Evolutionary conservation across 2,113 vertebrate species (phyloP), one percentile per base, ranked within the genome.

Genomic region (Anseranas semipalmata): DNA sequence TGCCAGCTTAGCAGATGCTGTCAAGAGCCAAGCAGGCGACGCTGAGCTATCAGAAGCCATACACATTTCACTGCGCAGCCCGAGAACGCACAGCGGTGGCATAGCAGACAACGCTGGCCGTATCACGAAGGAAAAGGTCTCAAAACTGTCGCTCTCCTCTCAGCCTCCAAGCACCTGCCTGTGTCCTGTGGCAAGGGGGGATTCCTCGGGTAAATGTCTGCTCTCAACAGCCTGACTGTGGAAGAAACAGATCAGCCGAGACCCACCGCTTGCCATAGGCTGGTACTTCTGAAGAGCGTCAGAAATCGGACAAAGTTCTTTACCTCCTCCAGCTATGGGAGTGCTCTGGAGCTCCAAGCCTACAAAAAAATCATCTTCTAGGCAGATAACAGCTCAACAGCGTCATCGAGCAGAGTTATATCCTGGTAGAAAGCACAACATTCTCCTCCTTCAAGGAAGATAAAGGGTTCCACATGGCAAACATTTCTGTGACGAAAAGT

Each of bases 51-150:
- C 59, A 74, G 32, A 77, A 92, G 24, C 12, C 32, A 41, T 2
- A 37, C 16, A 41, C 41, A 15, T 32, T 80, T 62, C n/a, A 62
- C 0, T 0, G 24, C 35, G 43, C 43, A 53, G 66, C 13, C 37
- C 52, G 22, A 67, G 56, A 35, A 60, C 5, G 11, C 53, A 56
- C 37, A 76, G 37, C 32, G n/a, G 50, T 2, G 9, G 32, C 41
- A 53, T 1, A 6, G 46, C 22, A 67, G 21, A 63, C 15, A 53
- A 5, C 27, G 80, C 8, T 27, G 43, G 30, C 30, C 4, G 0
- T 13, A 76, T 24, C 1, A 1, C 33, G 56, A 10, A 11, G 32
- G 35, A 77, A 66, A 68, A 68, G 12, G 18, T 30, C 88, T 52
- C 41, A 68, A 65, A 94, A 72, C 22, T 37, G 16, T 28, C 56